Base-by-base conservation (phyloP, 2,888 invertebrate genomes). In the Cylindroiulus punctatus region DNA sequence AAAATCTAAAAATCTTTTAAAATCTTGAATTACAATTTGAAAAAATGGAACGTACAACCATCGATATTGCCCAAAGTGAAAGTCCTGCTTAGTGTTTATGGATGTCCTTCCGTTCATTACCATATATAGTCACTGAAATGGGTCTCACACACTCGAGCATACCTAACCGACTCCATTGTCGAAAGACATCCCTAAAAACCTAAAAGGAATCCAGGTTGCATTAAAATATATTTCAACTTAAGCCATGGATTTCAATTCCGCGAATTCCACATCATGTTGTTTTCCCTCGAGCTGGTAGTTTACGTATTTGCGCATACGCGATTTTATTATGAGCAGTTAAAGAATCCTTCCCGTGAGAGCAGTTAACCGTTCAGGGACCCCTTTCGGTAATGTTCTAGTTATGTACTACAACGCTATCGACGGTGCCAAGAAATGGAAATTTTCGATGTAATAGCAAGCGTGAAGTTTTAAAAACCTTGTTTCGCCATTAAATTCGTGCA, bases 361-460 rank as follows among this genome's bases (percentile, higher is more conserved):
- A 76, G 76, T 76, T 76, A 76, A 76, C 76, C 26, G 76, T 76
- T 76, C 76, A 30, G 76, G 26, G 76, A 76, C 26, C 30, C 76
- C 76, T 76, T n/a, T 30, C 30, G 12, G 76, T 76, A 30, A 76
- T 76, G 76, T 76, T 30, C 76, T 76, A 76, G 76, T 76, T 30
- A 76, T 76, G 76, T 76, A 30, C 30, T 76, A 76, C 76, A 30
- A 76, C 26, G 30, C 76, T 76, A 26, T 76, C 76, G 8, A 76
- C 76, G 14, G 76, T 76, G 76, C 26, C 76, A 30, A 76, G 76
- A 76, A 76, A 76, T 30, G 76, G 76, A 30, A 76, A 76, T 76
- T 76, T 76, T 76, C 76, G 3, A 76, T 76, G 76, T 76, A 76
- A 76, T 30, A 76, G 76, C 76, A 76, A 76, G 30, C 76, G 76